Conservation (phyloP, 2,888 invertebrate species). For the Tipula unca region DNA sequence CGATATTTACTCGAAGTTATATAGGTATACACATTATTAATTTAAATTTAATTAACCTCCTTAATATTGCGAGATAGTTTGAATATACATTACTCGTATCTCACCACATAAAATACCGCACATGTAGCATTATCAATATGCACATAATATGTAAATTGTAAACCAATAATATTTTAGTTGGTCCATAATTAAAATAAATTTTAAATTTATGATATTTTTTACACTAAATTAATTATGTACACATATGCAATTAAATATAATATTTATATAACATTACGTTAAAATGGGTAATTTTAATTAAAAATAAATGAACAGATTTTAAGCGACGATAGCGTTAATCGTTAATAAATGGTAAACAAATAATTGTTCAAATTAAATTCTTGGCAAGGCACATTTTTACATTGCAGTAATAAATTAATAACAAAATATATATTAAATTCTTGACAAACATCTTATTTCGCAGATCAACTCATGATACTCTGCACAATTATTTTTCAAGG, state of each 20-base stretch:
- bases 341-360: background rate
- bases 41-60: background rate
- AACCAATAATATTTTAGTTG: slow-evolving; percentile 4
- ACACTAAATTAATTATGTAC: background rate
- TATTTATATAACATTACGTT: background rate
- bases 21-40: background rate
- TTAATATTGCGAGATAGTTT: background rate
- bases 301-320: background rate
- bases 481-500: no score
- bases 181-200: background rate
- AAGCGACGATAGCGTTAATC: background rate
- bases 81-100: background rate
- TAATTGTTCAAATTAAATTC: background rate
- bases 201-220: background rate
- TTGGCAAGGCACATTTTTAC: no score
- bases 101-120: background rate
- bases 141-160: background rate
- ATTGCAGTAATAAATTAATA: no score
- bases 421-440: no score
- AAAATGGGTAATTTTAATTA: background rate
- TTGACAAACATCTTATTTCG: no score
- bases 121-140: background rate
- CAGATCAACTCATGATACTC: no score
- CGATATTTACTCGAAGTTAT: no score
- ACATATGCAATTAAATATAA: background rate